Conservation (phyloP, 2,888 invertebrate species). For the Ochropleura leucogaster region DNA sequence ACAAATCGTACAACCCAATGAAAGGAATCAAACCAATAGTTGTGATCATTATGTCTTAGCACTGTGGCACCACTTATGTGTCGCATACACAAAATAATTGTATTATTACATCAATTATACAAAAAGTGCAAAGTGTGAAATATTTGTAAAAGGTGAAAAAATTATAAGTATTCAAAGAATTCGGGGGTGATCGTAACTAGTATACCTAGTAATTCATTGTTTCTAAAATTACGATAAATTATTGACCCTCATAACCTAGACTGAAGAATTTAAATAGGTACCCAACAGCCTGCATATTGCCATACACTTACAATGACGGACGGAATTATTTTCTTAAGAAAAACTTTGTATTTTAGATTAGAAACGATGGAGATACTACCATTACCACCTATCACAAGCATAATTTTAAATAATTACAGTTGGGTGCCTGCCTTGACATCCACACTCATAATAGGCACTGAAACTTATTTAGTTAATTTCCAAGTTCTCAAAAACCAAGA, state of each 20-base stretch:
- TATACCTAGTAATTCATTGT: neutral
- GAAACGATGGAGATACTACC: neutral
- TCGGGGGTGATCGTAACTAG: neutral
- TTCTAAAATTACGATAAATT: neutral
- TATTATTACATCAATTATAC: too few species aligned
- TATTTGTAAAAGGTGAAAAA: neutral
- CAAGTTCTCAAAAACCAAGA: neutral
- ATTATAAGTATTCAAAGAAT: neutral
- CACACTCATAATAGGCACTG: neutral
- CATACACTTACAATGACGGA: neutral
- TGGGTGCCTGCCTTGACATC: neutral
- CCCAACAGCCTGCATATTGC: neutral
- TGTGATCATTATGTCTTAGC: neutral
- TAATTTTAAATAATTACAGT: neutral
- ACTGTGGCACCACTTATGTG: neutral
- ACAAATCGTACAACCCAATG: neutral
- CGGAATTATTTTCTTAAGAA: neutral
- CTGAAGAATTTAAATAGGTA: neutral
- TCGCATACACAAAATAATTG: too few species aligned
- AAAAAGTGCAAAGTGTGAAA: neutral
- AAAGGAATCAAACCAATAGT: neutral
- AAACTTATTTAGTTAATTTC: neutral
- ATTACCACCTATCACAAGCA: too few species aligned
- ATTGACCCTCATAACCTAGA: neutral
- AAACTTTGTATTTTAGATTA: neutral